Evolutionary conservation across 2,113 vertebrate genomes (phyloP).

Genomic region (Notarius quadriscutis): DNA sequence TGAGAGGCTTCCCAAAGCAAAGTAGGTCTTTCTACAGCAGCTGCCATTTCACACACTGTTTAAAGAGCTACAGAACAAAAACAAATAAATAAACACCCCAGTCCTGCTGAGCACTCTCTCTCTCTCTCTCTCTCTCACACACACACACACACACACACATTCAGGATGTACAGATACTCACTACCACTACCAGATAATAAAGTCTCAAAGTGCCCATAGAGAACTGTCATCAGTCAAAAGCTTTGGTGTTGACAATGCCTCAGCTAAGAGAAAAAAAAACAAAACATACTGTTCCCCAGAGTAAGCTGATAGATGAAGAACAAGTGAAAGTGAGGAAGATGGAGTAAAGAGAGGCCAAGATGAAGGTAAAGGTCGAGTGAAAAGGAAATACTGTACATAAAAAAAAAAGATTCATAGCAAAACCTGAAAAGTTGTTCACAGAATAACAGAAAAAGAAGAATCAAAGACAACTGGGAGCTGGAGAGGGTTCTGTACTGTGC

Average conservation of each 20-base stretch:
- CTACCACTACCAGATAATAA: conserved; percentile 29
- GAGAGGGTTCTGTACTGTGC: conserved; percentile 23
- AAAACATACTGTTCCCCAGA: conserved; percentile 47
- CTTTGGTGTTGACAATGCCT: conserved; percentile 47
- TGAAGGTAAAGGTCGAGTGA: conserved; percentile 15
- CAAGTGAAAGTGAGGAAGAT: conserved; percentile 50
- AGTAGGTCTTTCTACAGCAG: background rate
- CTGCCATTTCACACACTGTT: conserved; percentile 50
- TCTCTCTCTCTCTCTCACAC: conserved; percentile 16
- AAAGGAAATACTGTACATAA: background rate
- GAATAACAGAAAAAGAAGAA: conserved; percentile 6
- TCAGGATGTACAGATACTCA: background rate
- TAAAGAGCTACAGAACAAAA: conserved; percentile 58
- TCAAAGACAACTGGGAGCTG: conserved; percentile 32
- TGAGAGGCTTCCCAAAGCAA: conserved; percentile 9
- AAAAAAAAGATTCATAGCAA: background rate
- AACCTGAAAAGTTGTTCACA: background rate
- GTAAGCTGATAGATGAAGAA: conserved; percentile 44
- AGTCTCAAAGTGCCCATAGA: conserved; percentile 44
- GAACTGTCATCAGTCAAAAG: conserved; percentile 45
- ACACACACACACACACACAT: background rate
- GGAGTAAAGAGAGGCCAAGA: conserved; percentile 13
- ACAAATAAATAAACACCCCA: conserved; percentile 63
- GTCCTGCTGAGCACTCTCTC: conserved; percentile 29
- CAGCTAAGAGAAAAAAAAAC: conserved; percentile 33